phyloP scores from a whole-genome alignment of 2,113 vertebrate species.

The Electrona antarctica region DNA sequence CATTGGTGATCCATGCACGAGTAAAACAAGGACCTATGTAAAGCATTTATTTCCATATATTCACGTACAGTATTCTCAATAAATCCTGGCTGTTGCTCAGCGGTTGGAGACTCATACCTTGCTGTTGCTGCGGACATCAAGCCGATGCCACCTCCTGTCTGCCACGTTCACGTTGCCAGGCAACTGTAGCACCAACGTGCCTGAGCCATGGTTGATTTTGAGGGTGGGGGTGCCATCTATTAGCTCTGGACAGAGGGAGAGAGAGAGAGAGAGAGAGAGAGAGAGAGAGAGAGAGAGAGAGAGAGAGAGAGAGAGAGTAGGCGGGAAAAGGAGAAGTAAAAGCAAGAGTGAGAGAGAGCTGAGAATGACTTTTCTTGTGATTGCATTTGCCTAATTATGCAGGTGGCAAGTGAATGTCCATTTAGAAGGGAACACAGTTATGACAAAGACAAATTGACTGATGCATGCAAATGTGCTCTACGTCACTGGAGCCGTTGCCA shows the following conservation, averaged over 20 bases:
- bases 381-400: too few relatives aligned
- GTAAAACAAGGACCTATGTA: too few relatives aligned
- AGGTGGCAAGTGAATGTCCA: too few relatives aligned
- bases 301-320: slow-evolving; percentile 9
- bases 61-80: neutral
- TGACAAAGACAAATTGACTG: slow-evolving; percentile 4
- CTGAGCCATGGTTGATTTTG: slow-evolving; percentile 87
- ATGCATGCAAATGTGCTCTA: neutral
- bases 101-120: slow-evolving; percentile 76
- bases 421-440: too few relatives aligned
- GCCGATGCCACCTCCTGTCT: slow-evolving; percentile 88
- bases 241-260: slow-evolving; percentile 76
- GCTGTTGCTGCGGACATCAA: slow-evolving; percentile 86
- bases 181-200: slow-evolving; percentile 83
- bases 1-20: too few relatives aligned
- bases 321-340: neutral
- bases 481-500: too few relatives aligned
- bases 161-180: slow-evolving; percentile 86
- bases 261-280: slow-evolving; percentile 4
- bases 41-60: too few relatives aligned
- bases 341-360: neutral
- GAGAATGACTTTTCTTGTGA: too few relatives aligned
- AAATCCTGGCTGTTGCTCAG: slow-evolving; percentile 10
- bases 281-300: slow-evolving; percentile 16
- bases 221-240: slow-evolving; percentile 83